Conservation (phyloP, 2,888 invertebrate species). For the Boloria euphrosyne region DNA sequence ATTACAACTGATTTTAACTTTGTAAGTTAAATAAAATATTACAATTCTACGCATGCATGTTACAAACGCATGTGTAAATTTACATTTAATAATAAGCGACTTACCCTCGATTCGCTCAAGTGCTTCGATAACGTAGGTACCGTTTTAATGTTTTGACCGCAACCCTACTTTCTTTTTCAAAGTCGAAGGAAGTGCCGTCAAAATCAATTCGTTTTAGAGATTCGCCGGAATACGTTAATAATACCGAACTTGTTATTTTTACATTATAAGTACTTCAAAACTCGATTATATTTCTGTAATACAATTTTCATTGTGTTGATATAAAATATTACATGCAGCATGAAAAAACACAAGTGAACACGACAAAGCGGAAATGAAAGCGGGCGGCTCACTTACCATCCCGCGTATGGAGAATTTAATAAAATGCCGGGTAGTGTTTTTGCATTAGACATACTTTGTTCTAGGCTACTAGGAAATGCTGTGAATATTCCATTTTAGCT, state of each 20-base stretch:
- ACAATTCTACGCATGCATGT: no score
- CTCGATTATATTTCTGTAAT: background rate
- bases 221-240: background rate
- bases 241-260: no score
- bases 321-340: conserved; percentile 3
- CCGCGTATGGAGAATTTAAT: conserved; percentile 34
- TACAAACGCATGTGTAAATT: no score
- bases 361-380: conserved; percentile 29
- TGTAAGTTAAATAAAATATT: no score
- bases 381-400: conserved; percentile 33
- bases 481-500: conserved; percentile 5
- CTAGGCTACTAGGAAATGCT: conserved; percentile 22
- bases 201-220: no score
- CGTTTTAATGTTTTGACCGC: no score
- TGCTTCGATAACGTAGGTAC: no score
- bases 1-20: no score
- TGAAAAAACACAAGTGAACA: conserved; percentile 27
- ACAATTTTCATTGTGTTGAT: background rate
- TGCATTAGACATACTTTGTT: conserved; percentile 25
- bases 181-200: no score
- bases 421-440: conserved; percentile 29
- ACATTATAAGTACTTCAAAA: background rate
- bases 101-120: no score
- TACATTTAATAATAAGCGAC: no score
- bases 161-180: no score